phyloP scores from a whole-genome alignment of 2,113 vertebrate genomes.

The Xiphophorus hellerii region DNA sequence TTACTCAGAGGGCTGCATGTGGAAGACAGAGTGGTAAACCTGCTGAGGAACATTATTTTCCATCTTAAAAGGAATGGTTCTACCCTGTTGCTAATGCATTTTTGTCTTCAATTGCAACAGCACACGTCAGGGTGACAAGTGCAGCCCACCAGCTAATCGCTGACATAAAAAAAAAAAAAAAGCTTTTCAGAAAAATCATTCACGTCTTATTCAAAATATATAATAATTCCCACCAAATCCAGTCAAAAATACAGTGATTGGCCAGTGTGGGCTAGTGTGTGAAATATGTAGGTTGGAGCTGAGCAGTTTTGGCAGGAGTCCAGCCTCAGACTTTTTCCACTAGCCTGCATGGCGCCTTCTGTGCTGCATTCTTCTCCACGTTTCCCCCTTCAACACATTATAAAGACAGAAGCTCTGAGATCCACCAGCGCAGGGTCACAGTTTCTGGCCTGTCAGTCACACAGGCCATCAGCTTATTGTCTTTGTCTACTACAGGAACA shows the following conservation, averaged over 20 bases:
- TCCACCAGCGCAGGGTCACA: constrained; percentile 70
- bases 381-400: constrained; percentile 50
- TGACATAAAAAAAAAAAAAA: background rate
- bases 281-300: constrained; percentile 4
- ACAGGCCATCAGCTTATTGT: constrained; percentile 64
- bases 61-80: constrained; percentile 39
- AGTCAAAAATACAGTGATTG: background rate
- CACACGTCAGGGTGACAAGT: constrained; percentile 23
- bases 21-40: constrained; percentile 16
- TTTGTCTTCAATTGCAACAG: constrained; percentile 40
- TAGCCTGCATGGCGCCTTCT: constrained; percentile 53
- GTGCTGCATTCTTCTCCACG: constrained; percentile 66
- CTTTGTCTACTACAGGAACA: constrained; percentile 78
- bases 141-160: constrained; percentile 22
- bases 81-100: constrained; percentile 54
- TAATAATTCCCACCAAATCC: background rate
- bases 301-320: constrained; percentile 18
- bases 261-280: background rate
- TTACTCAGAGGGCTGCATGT: constrained; percentile 39
- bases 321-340: constrained; percentile 25
- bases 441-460: constrained; percentile 75
- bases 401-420: constrained; percentile 73
- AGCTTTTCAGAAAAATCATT: constrained; percentile 7
- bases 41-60: constrained; percentile 29
- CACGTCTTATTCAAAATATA: constrained; percentile 10